Evolutionary conservation across 2,797 vertebrate genomes (phyloP).

Genomic region (Pseudochaenichthys georgianus): DNA sequence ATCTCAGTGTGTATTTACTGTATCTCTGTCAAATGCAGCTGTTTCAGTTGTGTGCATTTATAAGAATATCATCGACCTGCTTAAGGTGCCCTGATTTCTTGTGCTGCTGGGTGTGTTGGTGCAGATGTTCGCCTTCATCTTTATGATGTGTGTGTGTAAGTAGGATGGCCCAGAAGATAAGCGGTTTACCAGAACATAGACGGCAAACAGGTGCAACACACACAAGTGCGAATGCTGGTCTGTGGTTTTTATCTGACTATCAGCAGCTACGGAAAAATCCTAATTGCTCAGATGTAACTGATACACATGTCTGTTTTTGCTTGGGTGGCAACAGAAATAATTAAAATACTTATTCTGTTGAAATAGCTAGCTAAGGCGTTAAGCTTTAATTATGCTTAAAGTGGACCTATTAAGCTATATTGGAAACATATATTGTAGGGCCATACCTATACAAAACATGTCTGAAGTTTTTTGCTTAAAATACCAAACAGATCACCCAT

Average conservation of each 20-base stretch:
- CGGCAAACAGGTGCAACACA: constrained; percentile 62
- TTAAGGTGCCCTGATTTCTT: not conserved
- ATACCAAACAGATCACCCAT: too few relatives aligned
- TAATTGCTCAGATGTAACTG: not conserved
- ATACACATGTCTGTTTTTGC: constrained; percentile 5
- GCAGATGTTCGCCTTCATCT: too few relatives aligned
- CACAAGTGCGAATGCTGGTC: constrained; percentile 30
- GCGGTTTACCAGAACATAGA: constrained; percentile 80
- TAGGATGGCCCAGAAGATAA: constrained; percentile 39
- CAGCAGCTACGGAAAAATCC: constrained; percentile 8
- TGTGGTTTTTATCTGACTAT: constrained; percentile 63
- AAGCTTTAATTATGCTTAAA: not conserved
- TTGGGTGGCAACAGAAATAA: not conserved
- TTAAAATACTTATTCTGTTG: not conserved
- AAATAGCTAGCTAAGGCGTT: not conserved
- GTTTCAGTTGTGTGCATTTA: constrained; percentile 7
- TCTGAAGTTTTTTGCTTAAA: too few relatives aligned
- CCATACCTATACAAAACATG: too few relatives aligned
- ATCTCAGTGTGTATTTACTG: not conserved
- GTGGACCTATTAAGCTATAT: too few relatives aligned
- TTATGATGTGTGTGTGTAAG: not conserved
- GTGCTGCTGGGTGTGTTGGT: not conserved
- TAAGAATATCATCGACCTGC: constrained; percentile 15
- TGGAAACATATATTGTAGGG: too few relatives aligned
- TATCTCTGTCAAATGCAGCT: constrained; percentile 6